Evolutionary conservation across 1,140 invertebrate genomes (phyloP).

Genomic region (Luehdorfia chinensis): DNA sequence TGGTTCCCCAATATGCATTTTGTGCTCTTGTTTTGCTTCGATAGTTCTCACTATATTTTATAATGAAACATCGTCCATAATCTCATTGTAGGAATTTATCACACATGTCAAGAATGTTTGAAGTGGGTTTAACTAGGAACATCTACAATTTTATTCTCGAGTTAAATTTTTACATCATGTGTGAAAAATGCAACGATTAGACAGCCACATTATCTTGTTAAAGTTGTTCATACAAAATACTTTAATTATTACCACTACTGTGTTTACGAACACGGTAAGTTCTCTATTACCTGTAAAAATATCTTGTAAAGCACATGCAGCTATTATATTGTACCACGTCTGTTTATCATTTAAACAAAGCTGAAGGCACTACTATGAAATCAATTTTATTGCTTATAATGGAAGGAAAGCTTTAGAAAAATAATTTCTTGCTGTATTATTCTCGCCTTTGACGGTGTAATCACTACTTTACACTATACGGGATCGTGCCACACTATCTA

Average conservation of each 20-base stretch:
- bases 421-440: conserved; percentile 59
- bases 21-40: conserved; percentile 49
- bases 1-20: conserved; percentile 58
- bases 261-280: conserved; percentile 71
- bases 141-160: conserved; percentile 56
- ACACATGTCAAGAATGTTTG: conserved; percentile 58
- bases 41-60: conserved; percentile 37
- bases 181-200: conserved; percentile 71
- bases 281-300: conserved; percentile 73
- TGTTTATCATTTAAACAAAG: conserved; percentile 63
- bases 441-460: conserved; percentile 46
- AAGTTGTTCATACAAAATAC: conserved; percentile 65
- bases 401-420: conserved; percentile 69
- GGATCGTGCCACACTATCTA: conserved; percentile 44
- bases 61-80: conserved; percentile 46
- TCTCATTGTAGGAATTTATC: conserved; percentile 51
- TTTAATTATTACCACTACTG: conserved; percentile 62
- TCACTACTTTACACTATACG: conserved; percentile 28
- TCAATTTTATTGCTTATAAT: conserved; percentile 66
- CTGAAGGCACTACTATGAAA: conserved; percentile 75
- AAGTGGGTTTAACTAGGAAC: conserved; percentile 68
- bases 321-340: conserved; percentile 59
- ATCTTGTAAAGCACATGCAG: conserved; percentile 70
- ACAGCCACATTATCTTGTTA: conserved; percentile 66
- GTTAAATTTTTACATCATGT: conserved; percentile 57